Base-by-base conservation (phyloP, 1,140 invertebrate genomes). In the Dufourea novaeangliae region DNA sequence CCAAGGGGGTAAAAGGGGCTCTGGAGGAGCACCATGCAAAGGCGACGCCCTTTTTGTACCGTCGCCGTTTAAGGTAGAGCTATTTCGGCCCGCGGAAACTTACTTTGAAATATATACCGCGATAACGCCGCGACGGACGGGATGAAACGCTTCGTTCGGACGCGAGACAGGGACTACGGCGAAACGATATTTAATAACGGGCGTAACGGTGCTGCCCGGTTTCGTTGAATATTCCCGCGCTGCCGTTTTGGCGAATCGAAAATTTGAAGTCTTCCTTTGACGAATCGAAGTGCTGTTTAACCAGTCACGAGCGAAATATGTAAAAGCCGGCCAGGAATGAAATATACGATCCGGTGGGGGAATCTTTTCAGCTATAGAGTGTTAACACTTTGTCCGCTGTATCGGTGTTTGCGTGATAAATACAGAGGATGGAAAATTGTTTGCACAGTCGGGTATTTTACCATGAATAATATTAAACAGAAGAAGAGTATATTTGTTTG, bases 111-210 rank as follows among this genome's bases (percentile, higher is more conserved):
- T 50, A 76, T 57, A 61, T 50, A 76, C 46, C 39, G 39, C 39
- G n/a, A n/a, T n/a, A n/a, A n/a, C 10, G 22, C 3, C 50, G 12
- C 14, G 14, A 5, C 29, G 59, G n/a, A 37, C n/a, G n/a, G n/a
- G n/a, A 3, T 6, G 34, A 39, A 39, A n/a, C n/a, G n/a, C n/a
- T n/a, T n/a, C 57, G 34, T 8, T 11, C 22, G 20, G 20, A 20
- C 41, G 20, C 41, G 20, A 6, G 37, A 22, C 7, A 2, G 1
- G 22, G 7, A 2, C 8, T 37, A 39, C 8, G 2, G 6, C 25
- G 25, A n/a, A 3, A 29, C 61, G 32, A 59, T 52, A 64, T 73
- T 73, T 73, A 64, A 72, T 64, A 50, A 72, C 17, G 27, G n/a
- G 5, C 22, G 32, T n/a, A n/a, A 50, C 32, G n/a, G n/a, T n/a